phyloP scores from a whole-genome alignment of 2,888 invertebrate species.

The Hypselothyrea guttata region DNA sequence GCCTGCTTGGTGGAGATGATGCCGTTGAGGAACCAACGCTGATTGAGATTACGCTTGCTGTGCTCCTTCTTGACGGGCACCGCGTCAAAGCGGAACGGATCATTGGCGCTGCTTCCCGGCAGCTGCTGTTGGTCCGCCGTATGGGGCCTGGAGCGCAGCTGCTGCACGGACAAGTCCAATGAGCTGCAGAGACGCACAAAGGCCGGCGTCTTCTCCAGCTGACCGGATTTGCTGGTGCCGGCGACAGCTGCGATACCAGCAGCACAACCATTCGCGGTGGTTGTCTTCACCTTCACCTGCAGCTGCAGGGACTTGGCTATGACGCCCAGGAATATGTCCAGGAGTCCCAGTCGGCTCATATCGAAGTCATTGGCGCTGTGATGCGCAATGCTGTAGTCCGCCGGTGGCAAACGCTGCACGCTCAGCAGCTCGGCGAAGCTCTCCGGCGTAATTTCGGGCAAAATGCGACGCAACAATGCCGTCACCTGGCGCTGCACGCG shows the following conservation, averaged over 20 bases:
- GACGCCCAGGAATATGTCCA: conserved; percentile 95
- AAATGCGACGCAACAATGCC: conserved; percentile 91
- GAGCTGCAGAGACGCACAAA: conserved; percentile 81
- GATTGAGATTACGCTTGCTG: conserved; percentile 80
- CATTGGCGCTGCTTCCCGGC: conserved; percentile 1
- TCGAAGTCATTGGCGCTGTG: conserved; percentile 81
- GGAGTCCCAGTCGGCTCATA: conserved; percentile 87
- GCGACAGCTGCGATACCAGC: background rate
- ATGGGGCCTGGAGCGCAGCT: conserved; percentile 65
- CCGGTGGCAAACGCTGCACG: conserved; percentile 87
- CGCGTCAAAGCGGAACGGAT: conserved; percentile 70
- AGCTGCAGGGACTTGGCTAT: conserved; percentile 95
- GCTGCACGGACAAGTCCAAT: conserved; percentile 80
- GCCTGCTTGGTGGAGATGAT: conserved; percentile 92
- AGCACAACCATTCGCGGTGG: conserved; percentile 24
- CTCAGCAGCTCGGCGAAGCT: conserved; percentile 90
- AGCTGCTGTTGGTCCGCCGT: conserved; percentile 30
- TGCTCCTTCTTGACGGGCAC: conserved; percentile 72
- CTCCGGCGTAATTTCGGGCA: conserved; percentile 94
- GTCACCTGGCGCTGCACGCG: conserved; percentile 96
- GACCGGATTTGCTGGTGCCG: conserved; percentile 30
- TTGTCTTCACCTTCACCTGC: conserved; percentile 88
- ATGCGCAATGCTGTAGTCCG: conserved; percentile 89
- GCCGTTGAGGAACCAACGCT: conserved; percentile 94
- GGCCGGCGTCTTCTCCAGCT: conserved; percentile 84